Conservation (phyloP, 2,888 invertebrate genomes). For the Limnephilus auricula region DNA sequence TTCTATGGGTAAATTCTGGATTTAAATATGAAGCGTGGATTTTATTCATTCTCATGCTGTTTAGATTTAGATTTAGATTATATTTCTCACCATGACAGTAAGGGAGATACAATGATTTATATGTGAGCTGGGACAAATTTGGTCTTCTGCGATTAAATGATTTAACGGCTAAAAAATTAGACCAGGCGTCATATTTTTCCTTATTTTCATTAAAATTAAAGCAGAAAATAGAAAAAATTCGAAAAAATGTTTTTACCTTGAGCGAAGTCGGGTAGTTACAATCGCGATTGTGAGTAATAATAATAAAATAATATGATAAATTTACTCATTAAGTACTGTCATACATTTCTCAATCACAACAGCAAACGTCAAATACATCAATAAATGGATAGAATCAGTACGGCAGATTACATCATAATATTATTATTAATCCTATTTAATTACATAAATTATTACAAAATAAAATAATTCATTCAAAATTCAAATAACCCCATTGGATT, state of each 20-base stretch:
- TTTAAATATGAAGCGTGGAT: too few species aligned
- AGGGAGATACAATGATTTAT: too few species aligned
- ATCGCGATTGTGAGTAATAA: background rate
- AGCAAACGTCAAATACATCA: background rate
- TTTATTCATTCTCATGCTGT: too few species aligned
- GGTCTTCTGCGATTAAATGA: too few species aligned
- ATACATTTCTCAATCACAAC: background rate
- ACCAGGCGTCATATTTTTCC: too few species aligned
- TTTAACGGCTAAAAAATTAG: too few species aligned
- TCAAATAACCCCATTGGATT: background rate
- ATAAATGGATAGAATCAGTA: background rate
- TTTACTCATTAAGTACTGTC: background rate
- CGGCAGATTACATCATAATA: background rate
- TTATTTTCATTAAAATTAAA: too few species aligned
- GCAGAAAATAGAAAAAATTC: background rate
- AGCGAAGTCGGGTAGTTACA: background rate
- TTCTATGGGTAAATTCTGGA: too few species aligned
- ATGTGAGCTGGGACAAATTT: too few species aligned
- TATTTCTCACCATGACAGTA: too few species aligned
- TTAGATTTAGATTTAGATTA: too few species aligned
- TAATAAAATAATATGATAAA: background rate
- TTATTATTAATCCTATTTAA: background rate
- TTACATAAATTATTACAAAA: background rate
- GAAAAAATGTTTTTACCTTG: background rate
- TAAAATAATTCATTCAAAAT: background rate